Percentiles rank a stretch among this genome's conserved stretches.
Evolutionary conservation across 2,888 invertebrate species (phyloP).

Genomic region (Fabriciana adippe): DNA sequence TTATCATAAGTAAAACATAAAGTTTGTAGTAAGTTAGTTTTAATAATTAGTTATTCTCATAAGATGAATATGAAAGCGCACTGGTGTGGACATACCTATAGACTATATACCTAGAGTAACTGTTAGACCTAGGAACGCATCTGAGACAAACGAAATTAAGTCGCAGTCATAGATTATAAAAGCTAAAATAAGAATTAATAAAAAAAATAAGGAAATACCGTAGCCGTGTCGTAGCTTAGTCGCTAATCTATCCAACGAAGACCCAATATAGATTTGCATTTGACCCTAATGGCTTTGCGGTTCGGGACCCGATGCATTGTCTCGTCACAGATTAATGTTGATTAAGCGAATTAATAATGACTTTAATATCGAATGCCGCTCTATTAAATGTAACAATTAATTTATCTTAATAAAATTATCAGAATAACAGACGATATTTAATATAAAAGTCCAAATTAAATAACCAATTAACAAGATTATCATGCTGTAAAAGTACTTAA

Average conservation of each 20-base stretch:
- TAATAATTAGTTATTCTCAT: too few species aligned
- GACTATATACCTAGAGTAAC: too few species aligned
- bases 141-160: too few species aligned
- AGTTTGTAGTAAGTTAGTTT: too few species aligned
- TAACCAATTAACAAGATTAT: conserved; percentile 14
- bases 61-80: too few species aligned
- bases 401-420: conserved; percentile 10
- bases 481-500: conserved; percentile 13
- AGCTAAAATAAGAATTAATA: too few species aligned
- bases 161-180: too few species aligned
- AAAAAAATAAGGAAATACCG: too few species aligned
- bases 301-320: conserved; percentile 28
- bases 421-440: background rate
- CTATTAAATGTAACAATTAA: background rate
- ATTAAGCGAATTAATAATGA: conserved; percentile 18
- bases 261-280: conserved; percentile 23
- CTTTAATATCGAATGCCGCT: conserved; percentile 4
- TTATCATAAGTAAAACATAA: background rate
- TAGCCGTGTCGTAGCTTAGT: background rate
- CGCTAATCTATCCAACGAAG: conserved; percentile 7
- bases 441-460: conserved; percentile 1
- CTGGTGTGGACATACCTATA: too few species aligned
- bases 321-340: conserved; percentile 28
- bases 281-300: conserved; percentile 22
- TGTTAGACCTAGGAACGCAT: too few species aligned